Percentiles rank a stretch among this genome's conserved stretches.
These are phyloP conservation scores for Meda fulgida DNA, from an alignment of 2,797 vertebrate species.

Conservation along the genomic window DNA sequence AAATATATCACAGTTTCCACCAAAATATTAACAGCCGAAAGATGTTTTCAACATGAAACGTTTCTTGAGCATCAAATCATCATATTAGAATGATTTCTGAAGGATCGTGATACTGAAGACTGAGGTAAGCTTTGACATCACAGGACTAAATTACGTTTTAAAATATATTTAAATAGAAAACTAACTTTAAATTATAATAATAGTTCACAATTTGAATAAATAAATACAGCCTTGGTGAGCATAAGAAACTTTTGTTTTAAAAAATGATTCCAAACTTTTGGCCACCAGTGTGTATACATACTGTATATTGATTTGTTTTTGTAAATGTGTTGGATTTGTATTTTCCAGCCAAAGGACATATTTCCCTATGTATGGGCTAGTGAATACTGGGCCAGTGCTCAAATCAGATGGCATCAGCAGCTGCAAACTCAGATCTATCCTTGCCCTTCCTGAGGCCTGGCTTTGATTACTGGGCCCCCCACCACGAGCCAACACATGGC, in stretches of 20 bases:
- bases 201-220: not conserved
- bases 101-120: not conserved
- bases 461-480: slow-evolving; percentile 68
- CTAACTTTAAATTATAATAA: not conserved
- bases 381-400: slow-evolving; percentile 60
- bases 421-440: slow-evolving; percentile 65
- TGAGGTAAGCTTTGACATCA: not conserved
- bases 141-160: not conserved
- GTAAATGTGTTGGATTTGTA: not conserved
- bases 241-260: not conserved
- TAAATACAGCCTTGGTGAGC: not conserved
- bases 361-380: slow-evolving; percentile 52
- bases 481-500: slow-evolving; percentile 64
- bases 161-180: not conserved
- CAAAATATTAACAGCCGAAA: not conserved
- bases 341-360: slow-evolving; percentile 40
- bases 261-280: not conserved
- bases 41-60: not conserved
- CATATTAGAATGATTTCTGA: not conserved
- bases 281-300: no score
- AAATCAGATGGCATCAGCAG: slow-evolving; percentile 68
- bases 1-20: no score
- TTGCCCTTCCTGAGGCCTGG: slow-evolving; percentile 66
- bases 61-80: not conserved
- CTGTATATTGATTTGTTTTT: not conserved